Evolutionary conservation across 2,797 vertebrate genomes (phyloP).

Genomic region (Gymnothorax reevesii): DNA sequence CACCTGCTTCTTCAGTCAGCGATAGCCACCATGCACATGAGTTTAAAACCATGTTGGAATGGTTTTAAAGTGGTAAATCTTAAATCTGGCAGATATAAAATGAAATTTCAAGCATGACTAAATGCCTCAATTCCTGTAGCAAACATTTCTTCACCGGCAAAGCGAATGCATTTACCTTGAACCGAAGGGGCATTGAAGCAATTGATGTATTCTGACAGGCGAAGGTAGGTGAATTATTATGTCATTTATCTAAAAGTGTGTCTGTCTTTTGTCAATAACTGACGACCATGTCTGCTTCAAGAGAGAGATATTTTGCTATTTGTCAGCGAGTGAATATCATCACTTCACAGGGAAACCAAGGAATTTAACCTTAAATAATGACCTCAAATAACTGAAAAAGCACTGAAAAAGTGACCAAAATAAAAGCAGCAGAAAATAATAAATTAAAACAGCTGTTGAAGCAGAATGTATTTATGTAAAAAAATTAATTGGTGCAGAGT

Average conservation of each 20-base stretch:
- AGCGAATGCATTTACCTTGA: constrained; percentile 60
- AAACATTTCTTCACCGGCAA: constrained; percentile 27
- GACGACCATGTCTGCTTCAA: constrained; percentile 54
- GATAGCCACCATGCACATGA: constrained; percentile 58
- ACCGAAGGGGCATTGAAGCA: constrained; percentile 66
- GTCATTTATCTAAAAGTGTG: constrained; percentile 68
- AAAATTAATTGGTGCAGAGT: background rate
- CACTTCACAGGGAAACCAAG: background rate
- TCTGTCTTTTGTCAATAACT: constrained; percentile 63
- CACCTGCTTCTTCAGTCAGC: constrained; percentile 59
- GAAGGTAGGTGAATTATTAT: constrained; percentile 51
- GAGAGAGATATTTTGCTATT: constrained; percentile 51
- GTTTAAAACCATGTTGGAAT: constrained; percentile 45
- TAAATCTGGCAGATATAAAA: constrained; percentile 62
- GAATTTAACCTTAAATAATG: background rate
- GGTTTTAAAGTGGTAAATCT: constrained; percentile 62
- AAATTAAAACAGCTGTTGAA: background rate
- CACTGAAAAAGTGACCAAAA: background rate
- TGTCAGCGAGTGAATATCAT: constrained; percentile 36
- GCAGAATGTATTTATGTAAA: background rate
- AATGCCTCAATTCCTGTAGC: constrained; percentile 56
- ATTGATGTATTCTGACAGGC: constrained; percentile 73
- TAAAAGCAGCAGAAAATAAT: background rate
- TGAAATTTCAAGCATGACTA: constrained; percentile 69
- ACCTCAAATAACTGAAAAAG: background rate